Evolutionary conservation across 2,113 vertebrate genomes (phyloP).

Genomic region (Trematomus loennbergii): DNA sequence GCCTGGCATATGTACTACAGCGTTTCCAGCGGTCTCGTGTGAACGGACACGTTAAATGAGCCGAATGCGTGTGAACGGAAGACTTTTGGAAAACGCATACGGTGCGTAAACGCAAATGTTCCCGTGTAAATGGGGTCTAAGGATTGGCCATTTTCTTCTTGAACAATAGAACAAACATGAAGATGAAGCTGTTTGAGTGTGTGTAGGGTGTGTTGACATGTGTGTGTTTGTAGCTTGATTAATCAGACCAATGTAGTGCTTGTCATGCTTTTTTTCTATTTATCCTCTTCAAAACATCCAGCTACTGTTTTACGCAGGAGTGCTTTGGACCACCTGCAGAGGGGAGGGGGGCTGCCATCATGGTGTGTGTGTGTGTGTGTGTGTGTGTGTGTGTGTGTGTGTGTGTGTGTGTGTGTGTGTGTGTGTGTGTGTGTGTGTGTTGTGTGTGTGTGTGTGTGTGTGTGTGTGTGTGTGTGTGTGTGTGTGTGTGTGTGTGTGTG

Average conservation of each 20-base stretch:
- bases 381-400: too few species aligned
- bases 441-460: slow-evolving; percentile 38
- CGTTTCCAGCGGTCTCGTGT: too few species aligned
- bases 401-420: too few species aligned
- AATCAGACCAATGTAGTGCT: slow-evolving; percentile 49
- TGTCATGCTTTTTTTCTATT: slow-evolving; percentile 35
- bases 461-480: slow-evolving; percentile 37
- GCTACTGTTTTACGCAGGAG: slow-evolving; percentile 64
- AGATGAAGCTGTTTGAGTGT: neutral
- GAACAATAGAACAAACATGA: neutral
- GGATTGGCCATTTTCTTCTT: neutral
- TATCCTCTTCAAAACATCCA: slow-evolving; percentile 52
- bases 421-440: too few species aligned
- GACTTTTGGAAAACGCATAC: too few species aligned
- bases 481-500: slow-evolving; percentile 34
- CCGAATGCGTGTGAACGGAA: too few species aligned
- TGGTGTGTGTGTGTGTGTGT: slow-evolving; percentile 28
- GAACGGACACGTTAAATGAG: too few species aligned
- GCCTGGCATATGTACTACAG: too few species aligned
- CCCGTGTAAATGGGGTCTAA: too few species aligned
- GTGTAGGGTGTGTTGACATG: slow-evolving; percentile 23
- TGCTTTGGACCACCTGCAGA: slow-evolving; percentile 56
- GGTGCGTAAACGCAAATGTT: too few species aligned
- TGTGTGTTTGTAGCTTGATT: slow-evolving; percentile 32
- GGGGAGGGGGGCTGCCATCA: slow-evolving; percentile 4